Conservation (phyloP, 2,797 vertebrate species). For the Intellagama lesueurii region DNA sequence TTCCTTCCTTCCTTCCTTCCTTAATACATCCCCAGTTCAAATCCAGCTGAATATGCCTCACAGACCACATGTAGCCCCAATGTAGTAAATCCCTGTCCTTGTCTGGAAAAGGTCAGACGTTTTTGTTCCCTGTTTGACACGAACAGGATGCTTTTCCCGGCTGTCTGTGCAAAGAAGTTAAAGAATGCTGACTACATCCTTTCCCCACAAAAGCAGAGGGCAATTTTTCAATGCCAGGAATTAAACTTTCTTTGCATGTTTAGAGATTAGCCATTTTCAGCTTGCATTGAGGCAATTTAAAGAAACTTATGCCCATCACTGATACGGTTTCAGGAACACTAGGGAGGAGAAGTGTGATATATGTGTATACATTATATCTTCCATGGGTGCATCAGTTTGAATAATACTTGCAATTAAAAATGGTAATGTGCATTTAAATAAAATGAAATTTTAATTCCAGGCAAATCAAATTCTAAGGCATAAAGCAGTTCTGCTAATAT, state of each 20-base stretch:
- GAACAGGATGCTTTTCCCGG: constrained; percentile 2
- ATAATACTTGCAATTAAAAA: neutral
- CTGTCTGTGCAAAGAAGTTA: constrained; percentile 9
- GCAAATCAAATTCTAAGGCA: neutral
- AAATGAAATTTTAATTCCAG: neutral
- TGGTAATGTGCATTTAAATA: neutral
- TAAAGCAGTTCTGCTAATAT: neutral
- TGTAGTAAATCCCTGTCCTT: neutral
- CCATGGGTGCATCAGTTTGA: neutral
- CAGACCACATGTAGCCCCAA: neutral
- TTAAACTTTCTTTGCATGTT: neutral
- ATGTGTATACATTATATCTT: neutral
- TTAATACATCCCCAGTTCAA: neutral
- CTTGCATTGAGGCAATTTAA: neutral
- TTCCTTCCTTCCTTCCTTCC: too few relatives aligned
- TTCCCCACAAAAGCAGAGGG: neutral
- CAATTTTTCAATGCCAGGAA: constrained; percentile 1
- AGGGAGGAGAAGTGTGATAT: neutral
- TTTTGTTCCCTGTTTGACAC: neutral
- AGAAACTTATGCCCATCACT: neutral
- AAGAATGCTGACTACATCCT: neutral
- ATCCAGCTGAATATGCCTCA: neutral
- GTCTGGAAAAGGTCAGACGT: constrained; percentile 2
- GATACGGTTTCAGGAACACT: neutral
- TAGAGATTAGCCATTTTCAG: neutral